Conservation (phyloP, 2,113 vertebrate genomes). For the Burhinus oedicnemus region DNA sequence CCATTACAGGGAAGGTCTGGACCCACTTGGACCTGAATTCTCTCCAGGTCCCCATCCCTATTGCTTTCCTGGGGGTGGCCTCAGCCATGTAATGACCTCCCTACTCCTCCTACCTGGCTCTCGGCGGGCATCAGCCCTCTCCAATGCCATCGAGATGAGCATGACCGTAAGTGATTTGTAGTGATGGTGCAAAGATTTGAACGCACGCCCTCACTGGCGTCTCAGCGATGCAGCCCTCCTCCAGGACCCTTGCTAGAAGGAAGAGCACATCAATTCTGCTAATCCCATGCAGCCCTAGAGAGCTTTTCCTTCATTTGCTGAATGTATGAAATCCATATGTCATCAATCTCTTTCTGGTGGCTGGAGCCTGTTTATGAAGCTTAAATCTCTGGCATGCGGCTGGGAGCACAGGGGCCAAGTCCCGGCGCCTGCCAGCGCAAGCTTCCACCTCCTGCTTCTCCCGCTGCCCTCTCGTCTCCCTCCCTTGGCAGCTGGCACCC, state of each 20-base stretch:
- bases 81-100: neutral
- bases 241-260: neutral
- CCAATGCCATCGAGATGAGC: neutral
- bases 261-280: neutral
- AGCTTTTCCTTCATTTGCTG: slow-evolving; percentile 34
- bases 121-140: neutral
- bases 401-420: neutral
- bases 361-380: slow-evolving; percentile 18
- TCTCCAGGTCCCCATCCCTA: neutral
- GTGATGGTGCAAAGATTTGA: neutral
- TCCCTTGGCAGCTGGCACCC: neutral
- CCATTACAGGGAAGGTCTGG: neutral
- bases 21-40: neutral
- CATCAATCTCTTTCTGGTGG: slow-evolving; percentile 25
- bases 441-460: slow-evolving; percentile 1
- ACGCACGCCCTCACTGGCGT: fast-evolving
- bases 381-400: slow-evolving; percentile 54
- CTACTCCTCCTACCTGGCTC: neutral
- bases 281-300: slow-evolving; percentile 2
- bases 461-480: neutral
- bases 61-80: neutral
- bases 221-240: neutral
- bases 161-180: neutral
- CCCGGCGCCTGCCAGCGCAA: neutral
- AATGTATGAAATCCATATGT: slow-evolving; percentile 60